Percentiles rank a stretch among this genome's conserved stretches.
Conservation (phyloP, 37 sponge, comb jelly and placozoan genomes). For the Corticium candelabrum region DNA sequence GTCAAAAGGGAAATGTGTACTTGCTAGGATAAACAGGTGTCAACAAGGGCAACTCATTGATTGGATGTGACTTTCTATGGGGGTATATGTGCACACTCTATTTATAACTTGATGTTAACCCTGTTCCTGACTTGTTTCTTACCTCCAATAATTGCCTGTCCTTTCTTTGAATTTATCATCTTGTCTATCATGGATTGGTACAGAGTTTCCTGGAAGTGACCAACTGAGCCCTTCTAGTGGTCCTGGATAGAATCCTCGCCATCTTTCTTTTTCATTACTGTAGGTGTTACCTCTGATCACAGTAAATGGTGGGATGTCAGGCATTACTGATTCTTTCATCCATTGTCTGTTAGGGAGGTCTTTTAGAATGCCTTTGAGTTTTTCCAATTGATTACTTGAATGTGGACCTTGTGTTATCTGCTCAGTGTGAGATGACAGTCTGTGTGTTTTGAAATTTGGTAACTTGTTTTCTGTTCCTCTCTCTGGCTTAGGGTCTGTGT, state of each 20-base stretch:
- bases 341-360: constrained; percentile 53
- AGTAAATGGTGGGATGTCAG: constrained; percentile 17
- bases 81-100: too few relatives aligned
- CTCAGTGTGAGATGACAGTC: constrained; percentile 31
- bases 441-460: neutral
- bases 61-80: too few relatives aligned
- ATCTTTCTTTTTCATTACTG: neutral
- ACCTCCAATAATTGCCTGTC: too few relatives aligned
- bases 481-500: neutral
- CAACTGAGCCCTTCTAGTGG: constrained; percentile 26
- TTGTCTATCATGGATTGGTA: constrained; percentile 36
- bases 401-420: constrained; percentile 18
- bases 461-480: neutral
- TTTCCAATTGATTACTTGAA: constrained; percentile 45
- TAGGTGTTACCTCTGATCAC: constrained; percentile 7
- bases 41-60: too few relatives aligned
- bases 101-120: too few relatives aligned
- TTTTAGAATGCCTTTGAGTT: constrained; percentile 62
- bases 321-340: constrained; percentile 24
- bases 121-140: too few relatives aligned
- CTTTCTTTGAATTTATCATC: too few relatives aligned
- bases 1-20: too few relatives aligned
- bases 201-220: constrained; percentile 37
- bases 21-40: too few relatives aligned
- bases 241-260: constrained; percentile 38